A percentile compares a stretch with the other conserved stretches of the same genome.
Evolutionary conservation across 2,797 vertebrate species (phyloP).

Genomic region (Rhyacichthys aspro): DNA sequence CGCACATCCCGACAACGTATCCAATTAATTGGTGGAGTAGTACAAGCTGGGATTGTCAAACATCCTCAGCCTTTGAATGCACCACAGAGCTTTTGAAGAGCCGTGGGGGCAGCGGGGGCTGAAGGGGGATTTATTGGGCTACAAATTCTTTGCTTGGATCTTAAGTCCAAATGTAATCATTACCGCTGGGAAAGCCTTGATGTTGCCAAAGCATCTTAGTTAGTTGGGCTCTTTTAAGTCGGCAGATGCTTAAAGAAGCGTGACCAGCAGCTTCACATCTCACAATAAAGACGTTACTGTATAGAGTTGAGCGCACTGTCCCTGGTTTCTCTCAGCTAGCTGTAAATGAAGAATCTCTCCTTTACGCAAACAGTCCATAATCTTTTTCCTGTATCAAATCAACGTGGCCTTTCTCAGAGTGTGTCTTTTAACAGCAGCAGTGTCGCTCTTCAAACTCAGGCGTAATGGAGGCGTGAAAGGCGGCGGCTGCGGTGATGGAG

Average conservation of each 20-base stretch:
- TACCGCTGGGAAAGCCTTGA: slow-evolving; percentile 82
- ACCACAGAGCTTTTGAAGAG: slow-evolving; percentile 74
- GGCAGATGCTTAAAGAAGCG: slow-evolving; percentile 76
- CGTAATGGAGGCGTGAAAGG: slow-evolving; percentile 71
- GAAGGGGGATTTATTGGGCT: slow-evolving; percentile 71
- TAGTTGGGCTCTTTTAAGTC: slow-evolving; percentile 70
- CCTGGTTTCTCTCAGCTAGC: slow-evolving; percentile 37
- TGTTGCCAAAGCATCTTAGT: slow-evolving; percentile 81
- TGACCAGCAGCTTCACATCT: slow-evolving; percentile 69
- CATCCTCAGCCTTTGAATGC: slow-evolving; percentile 81
- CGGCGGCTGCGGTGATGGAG: slow-evolving; percentile 50
- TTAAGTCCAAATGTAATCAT: slow-evolving; percentile 81
- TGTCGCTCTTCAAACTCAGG: slow-evolving; percentile 56
- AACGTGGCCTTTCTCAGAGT: slow-evolving; percentile 46
- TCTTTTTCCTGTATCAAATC: slow-evolving; percentile 41
- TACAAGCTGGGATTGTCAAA: slow-evolving; percentile 86
- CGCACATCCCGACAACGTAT: slow-evolving; percentile 83
- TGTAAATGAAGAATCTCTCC: slow-evolving; percentile 23
- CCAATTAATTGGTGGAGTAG: slow-evolving; percentile 87
- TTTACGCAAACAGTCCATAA: slow-evolving; percentile 51
- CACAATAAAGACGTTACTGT: slow-evolving; percentile 13
- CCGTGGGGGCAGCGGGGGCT: slow-evolving; percentile 50
- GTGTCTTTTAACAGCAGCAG: slow-evolving; percentile 60
- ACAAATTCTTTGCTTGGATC: slow-evolving; percentile 84
- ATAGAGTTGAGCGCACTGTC: neutral